Evolutionary conservation across 53 echinoderm and acorn worm genomes (phyloP).

Genomic region (Actinopyga echinites): DNA sequence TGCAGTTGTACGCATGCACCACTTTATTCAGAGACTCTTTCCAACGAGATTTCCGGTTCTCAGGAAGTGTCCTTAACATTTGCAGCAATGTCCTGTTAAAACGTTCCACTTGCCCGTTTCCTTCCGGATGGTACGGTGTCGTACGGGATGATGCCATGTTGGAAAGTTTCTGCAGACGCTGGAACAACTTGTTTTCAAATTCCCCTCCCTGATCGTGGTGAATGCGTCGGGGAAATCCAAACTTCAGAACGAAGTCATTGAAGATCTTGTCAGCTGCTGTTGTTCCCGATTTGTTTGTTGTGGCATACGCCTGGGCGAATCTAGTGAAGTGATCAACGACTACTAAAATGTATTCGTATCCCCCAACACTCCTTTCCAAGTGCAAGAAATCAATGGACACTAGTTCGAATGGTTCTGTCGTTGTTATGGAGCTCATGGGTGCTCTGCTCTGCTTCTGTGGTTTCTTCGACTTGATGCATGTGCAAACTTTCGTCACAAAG

Average conservation of each 20-base stretch:
- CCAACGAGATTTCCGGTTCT: no score
- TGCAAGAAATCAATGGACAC: slow-evolving; percentile 60
- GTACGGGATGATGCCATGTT: no score
- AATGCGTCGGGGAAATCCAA: slow-evolving; percentile 51
- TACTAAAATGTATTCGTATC: slow-evolving; percentile 56
- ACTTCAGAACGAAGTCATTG: slow-evolving; percentile 47
- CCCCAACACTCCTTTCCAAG: slow-evolving; percentile 47
- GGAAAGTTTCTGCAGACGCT: slow-evolving; percentile 3
- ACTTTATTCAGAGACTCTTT: no score
- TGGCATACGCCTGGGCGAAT: slow-evolving; percentile 56
- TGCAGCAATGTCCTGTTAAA: background rate
- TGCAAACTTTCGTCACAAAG: background rate
- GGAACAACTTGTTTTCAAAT: slow-evolving; percentile 57
- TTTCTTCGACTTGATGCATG: slow-evolving; percentile 12
- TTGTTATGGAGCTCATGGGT: slow-evolving; percentile 30
- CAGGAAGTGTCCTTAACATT: no score
- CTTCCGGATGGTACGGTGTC: no score
- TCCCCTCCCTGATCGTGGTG: slow-evolving; percentile 63
- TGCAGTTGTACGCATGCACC: background rate
- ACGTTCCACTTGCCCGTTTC: no score
- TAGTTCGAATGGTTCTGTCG: slow-evolving; percentile 60
- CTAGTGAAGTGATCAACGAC: slow-evolving; percentile 61
- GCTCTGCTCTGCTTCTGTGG: slow-evolving; percentile 22
- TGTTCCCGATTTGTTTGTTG: slow-evolving; percentile 33
- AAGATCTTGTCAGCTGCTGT: slow-evolving; percentile 51